Conservation (phyloP, 2,888 invertebrate species). For the Aradus depressus region DNA sequence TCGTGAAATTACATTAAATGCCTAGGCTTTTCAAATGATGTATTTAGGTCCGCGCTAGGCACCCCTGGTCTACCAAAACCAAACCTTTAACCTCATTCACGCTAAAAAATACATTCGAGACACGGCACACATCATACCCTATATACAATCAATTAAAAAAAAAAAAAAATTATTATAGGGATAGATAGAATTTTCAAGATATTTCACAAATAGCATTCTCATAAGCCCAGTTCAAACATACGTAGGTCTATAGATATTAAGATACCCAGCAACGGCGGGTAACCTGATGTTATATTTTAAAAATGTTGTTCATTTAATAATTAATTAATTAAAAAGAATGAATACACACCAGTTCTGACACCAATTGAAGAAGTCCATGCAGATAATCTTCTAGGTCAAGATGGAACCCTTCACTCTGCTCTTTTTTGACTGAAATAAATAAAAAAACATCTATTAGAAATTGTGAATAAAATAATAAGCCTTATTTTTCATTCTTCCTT, state of each 20-base stretch:
- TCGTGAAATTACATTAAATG: too few relatives aligned
- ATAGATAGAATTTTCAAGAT: not conserved
- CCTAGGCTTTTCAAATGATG: too few relatives aligned
- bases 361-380: slow-evolving; percentile 67
- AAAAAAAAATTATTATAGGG: not conserved
- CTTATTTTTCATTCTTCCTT: too few relatives aligned
- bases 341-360: slow-evolving; percentile 64
- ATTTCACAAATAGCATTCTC: too few relatives aligned
- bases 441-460: too few relatives aligned
- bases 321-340: not conserved
- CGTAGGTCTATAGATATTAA: too few relatives aligned
- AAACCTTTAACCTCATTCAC: too few relatives aligned
- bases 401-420: slow-evolving; percentile 66
- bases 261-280: not conserved
- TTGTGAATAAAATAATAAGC: too few relatives aligned
- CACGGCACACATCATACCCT: not conserved
- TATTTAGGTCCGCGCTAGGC: too few relatives aligned
- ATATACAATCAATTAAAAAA: not conserved
- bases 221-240: too few relatives aligned
- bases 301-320: not conserved
- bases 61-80: too few relatives aligned
- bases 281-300: not conserved
- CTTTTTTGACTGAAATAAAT: slow-evolving; percentile 65
- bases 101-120: too few relatives aligned
- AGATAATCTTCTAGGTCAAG: slow-evolving; percentile 85